Base-by-base conservation (phyloP, 2,888 invertebrate genomes). In the Mellilla xanthometata region DNA sequence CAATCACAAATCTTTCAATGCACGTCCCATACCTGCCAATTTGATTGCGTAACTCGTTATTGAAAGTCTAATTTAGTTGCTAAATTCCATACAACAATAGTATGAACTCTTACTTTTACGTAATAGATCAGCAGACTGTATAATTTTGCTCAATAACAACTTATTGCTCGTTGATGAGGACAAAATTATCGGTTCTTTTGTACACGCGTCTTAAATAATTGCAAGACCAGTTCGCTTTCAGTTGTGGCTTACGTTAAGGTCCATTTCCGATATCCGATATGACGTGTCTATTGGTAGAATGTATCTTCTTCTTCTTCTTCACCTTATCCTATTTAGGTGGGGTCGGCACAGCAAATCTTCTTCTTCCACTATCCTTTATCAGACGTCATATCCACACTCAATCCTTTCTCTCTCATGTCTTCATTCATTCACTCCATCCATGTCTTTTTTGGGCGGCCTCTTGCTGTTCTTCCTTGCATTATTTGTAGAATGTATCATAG, bases 121-220 rank as follows among this genome's bases (percentile, higher is more conserved):
- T 58, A 76, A 76, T 63, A 62, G 60, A 62, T 70, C 61, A 3
- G 61, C 43, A 52, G 52, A 40, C 52, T 23, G 58, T 55, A 63
- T 70, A 69, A 72, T 72, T 67, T 59, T 35, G 48, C 49, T 54
- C 51, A 52, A 58, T 65, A 56, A 64, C 58, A 50, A 51, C 62
- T 62, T 55, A 65, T 66, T 62, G 62, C 59, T 55, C 60, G 36
- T 62, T 61, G 63, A 69, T 72, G 72, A 74, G 58, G 68, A 72
- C 67, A 64, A 78, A 76, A 80, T 76, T 76, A 66, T 68, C 58
- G 54, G 68, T 72, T 76, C 49, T 68, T 77, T 81, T 79, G 76
- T 80, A 65, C 52, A 44, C 39, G 54, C 57, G 59, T 64, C 67
- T 49, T 57, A 62, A 56, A 56, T 72, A 70, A 75, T 79, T 72